phyloP scores from a whole-genome alignment of 2,888 invertebrate genomes.

The Camponotus fellah region DNA sequence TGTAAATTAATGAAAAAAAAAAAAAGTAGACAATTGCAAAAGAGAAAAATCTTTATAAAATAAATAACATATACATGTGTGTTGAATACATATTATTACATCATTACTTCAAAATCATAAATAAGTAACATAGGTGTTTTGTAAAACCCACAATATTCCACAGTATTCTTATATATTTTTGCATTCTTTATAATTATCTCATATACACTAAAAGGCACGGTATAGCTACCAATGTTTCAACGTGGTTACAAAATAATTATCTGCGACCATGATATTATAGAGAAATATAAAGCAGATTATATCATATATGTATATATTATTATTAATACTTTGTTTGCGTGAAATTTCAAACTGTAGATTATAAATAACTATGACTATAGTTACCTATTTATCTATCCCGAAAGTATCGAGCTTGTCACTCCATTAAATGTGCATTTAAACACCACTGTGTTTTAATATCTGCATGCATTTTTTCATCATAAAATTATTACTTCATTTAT shows the following conservation, averaged over 20 bases:
- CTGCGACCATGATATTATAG: conserved; percentile 69
- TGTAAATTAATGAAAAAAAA: not conserved
- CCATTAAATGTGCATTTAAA: conserved; percentile 59
- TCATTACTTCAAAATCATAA: conserved; percentile 80
- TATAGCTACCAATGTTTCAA: conserved; percentile 85
- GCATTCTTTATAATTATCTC: conserved; percentile 81
- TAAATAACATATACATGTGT: conserved; percentile 82
- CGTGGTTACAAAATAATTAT: conserved; percentile 83
- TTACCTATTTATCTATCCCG: conserved; percentile 61
- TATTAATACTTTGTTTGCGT: conserved; percentile 73
- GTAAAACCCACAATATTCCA: conserved; percentile 81
- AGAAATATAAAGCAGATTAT: conserved; percentile 70
- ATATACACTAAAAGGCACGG: conserved; percentile 85
- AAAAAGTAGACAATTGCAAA: conserved; percentile 73
- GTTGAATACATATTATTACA: conserved; percentile 80
- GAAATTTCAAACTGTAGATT: conserved; percentile 67
- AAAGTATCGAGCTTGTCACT: conserved; percentile 53
- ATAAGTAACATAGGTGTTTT: conserved; percentile 80
- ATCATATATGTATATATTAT: not conserved
- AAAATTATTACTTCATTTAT: conserved; percentile 63
- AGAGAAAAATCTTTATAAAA: conserved; percentile 83
- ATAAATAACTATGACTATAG: conserved; percentile 63
- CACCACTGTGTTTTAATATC: conserved; percentile 59
- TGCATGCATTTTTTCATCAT: conserved; percentile 61
- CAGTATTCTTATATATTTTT: conserved; percentile 81